A percentile compares a stretch with the other conserved stretches of the same genome.
These are phyloP conservation scores for Zoroaster sp. DNA, from an alignment of 53 echinoderm and acorn worm genomes.

Conservation along the genomic window DNA sequence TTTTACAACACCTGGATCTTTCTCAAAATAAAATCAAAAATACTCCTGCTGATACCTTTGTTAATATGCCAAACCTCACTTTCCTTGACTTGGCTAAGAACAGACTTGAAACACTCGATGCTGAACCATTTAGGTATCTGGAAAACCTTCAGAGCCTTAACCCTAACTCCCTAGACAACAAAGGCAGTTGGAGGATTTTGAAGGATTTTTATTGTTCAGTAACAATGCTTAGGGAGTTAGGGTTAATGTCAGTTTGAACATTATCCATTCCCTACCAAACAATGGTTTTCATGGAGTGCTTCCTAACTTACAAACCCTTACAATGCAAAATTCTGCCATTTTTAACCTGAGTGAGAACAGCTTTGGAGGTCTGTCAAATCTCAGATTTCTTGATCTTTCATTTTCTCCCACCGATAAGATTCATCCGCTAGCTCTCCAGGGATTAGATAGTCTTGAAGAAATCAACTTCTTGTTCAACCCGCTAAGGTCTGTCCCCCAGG, in stretches of 20 bases:
- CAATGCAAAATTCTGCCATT: neutral
- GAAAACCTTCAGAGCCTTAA: neutral
- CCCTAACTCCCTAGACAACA: too few relatives aligned
- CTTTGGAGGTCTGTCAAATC: slow-evolving; percentile 16
- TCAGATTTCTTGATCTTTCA: slow-evolving; percentile 16
- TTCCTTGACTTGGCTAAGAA: slow-evolving; percentile 29
- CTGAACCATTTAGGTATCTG: slow-evolving; percentile 10
- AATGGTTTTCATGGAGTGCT: neutral
- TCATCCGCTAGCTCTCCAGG: slow-evolving; percentile 30
- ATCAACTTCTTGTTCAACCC: slow-evolving; percentile 23
- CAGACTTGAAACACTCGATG: neutral
- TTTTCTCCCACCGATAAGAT: neutral
- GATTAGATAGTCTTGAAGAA: slow-evolving; percentile 20
- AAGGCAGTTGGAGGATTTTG: too few relatives aligned
- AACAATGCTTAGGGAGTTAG: too few relatives aligned
- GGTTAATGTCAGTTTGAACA: slow-evolving; percentile 17
- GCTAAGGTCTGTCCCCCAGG: slow-evolving; percentile 15
- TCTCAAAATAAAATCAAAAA: slow-evolving; percentile 11
- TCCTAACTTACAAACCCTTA: neutral
- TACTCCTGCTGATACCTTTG: slow-evolving; percentile 20
- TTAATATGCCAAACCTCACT: slow-evolving; percentile 11
- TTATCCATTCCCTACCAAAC: neutral
- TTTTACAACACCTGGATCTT: slow-evolving; percentile 21
- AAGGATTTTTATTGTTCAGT: too few relatives aligned
- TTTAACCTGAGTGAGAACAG: neutral